Base-by-base conservation (phyloP, 2,113 vertebrate genomes). In the Electrona antarctica region DNA sequence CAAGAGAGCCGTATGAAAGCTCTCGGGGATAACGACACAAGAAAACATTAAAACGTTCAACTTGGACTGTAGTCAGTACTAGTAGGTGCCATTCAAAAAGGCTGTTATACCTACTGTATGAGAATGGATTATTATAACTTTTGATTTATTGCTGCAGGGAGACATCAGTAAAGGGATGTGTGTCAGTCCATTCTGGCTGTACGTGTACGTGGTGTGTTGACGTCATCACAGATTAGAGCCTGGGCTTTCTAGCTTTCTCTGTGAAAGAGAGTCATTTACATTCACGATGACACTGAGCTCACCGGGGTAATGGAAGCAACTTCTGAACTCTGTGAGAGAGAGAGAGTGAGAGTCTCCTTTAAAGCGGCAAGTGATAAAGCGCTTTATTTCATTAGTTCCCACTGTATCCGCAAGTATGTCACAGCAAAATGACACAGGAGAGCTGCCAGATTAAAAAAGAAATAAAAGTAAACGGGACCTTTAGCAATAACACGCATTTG, bases 401-500 rank as follows among this genome's bases (percentile, higher is more conserved):
- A 58, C 57, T 71, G 67, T 8, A 67, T 46, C 33, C 59, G 47
- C 52, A 82, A 82, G 73, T 73, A 72, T 64, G 64, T 70, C 63
- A 70, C 54, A 68, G 49, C 46, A 67, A 67, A 75, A 56, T 80
- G 57, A 57, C 71, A 78, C 49, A 50, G 4, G 9, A 74, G 63
- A 48, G 21, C 45, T 61, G 61, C 64, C 7, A 51, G 54, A 60
- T 56, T 33, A 41, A 59, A 57, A 64, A 56, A 55, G n/a, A 41
- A 68, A 59, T 55, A 47, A 71, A 41, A 12, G 73, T 41, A 79
- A 81, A 72, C 7, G 51, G 60, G 69, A 85, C 72, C 67, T 73
- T 79, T 61, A 69, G 84, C 70, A 78, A 62, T 85, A 87, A 77
- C 76, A 70, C 78, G 74, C 77, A 92, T 93, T 93, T 91, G 90